These are phyloP conservation scores for Polyommatus icarus DNA, from an alignment of 2,888 invertebrate genomes.

Conservation along the genomic window DNA sequence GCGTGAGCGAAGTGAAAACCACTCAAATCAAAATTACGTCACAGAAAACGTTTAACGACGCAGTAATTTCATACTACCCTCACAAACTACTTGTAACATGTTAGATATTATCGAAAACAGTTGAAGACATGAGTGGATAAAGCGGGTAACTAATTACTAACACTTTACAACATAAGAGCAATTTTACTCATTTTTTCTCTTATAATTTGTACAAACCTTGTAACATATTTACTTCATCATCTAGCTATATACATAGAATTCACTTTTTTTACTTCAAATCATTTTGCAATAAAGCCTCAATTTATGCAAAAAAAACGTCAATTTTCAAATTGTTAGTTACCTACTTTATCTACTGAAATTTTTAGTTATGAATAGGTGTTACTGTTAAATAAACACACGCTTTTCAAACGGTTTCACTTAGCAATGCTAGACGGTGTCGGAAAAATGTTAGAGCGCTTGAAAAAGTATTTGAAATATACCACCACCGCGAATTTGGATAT, in stretches of 20 bases:
- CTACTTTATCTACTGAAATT: too few relatives aligned
- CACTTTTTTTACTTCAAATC: too few relatives aligned
- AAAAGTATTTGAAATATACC: conserved; percentile 36
- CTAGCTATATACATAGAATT: too few relatives aligned
- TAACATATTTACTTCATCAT: too few relatives aligned
- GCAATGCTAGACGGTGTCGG: neutral
- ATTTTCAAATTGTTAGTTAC: too few relatives aligned
- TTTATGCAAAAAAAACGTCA: too few relatives aligned
- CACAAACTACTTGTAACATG: neutral
- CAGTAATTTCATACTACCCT: neutral
- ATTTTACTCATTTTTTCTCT: too few relatives aligned
- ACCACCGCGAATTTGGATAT: neutral
- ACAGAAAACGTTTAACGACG: neutral
- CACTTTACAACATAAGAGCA: too few relatives aligned
- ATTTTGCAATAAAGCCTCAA: too few relatives aligned
- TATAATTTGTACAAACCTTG: too few relatives aligned
- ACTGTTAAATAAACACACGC: neutral
- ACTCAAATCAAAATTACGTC: conserved; percentile 26
- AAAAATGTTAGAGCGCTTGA: conserved; percentile 28
- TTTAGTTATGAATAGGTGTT: neutral
- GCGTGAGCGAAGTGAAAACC: neutral
- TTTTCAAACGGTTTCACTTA: neutral
- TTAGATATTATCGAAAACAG: neutral
- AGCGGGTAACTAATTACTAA: too few relatives aligned
- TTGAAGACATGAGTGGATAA: neutral